phyloP scores from a whole-genome alignment of 2,888 invertebrate species.

The Seira ritae region DNA sequence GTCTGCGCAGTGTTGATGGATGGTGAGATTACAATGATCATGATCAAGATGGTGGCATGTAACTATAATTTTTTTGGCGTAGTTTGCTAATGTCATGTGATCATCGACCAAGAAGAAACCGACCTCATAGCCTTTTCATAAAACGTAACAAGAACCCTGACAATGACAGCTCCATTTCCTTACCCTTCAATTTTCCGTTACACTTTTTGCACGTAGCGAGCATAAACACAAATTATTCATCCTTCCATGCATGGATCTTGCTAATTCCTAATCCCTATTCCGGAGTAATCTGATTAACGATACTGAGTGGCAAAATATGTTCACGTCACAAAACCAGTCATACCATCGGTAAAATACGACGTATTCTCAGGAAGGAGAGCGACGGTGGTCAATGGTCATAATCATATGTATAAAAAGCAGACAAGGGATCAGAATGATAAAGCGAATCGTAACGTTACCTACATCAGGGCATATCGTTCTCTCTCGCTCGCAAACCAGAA shows the following conservation, averaged over 20 bases:
- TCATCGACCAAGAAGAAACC: conserved; percentile 50
- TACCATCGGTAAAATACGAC: conserved; percentile 1
- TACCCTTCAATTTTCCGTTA: conserved; percentile 46
- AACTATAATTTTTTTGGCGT: background rate
- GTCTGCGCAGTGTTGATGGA: conserved; percentile 51
- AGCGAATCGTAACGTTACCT: too few relatives aligned
- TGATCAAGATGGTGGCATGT: conserved; percentile 2
- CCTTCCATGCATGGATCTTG: conserved; percentile 55
- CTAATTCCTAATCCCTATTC: conserved; percentile 22
- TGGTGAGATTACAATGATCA: conserved; percentile 27
- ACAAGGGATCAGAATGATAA: too few relatives aligned
- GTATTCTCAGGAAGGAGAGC: background rate
- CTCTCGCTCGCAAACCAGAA: background rate
- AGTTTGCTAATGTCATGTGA: conserved; percentile 37
- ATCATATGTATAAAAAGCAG: too few relatives aligned
- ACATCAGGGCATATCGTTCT: background rate
- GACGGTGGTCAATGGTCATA: background rate
- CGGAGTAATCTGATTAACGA: background rate
- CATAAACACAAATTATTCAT: conserved; percentile 49
- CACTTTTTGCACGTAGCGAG: conserved; percentile 36
- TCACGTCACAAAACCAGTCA: background rate
- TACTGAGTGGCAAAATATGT: background rate
- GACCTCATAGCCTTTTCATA: conserved; percentile 54
- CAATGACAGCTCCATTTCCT: conserved; percentile 65
- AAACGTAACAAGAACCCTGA: conserved; percentile 50